Conservation (phyloP, 2,113 vertebrate genomes). For the human region DNA sequence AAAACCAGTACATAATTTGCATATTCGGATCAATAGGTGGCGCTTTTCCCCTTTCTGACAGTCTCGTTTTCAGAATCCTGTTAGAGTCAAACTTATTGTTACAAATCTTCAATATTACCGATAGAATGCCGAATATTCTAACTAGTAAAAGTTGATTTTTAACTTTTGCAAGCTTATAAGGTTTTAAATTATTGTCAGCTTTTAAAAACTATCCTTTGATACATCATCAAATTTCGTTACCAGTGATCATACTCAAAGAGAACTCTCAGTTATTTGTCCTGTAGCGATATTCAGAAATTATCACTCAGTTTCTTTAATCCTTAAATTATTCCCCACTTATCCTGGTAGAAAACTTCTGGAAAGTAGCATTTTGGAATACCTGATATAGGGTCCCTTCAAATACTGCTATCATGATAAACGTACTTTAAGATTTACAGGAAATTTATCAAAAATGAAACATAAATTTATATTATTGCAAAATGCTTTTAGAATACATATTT, state of each 20-base stretch:
- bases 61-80: rapidly evolving
- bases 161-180: neutral
- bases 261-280: neutral
- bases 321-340: neutral
- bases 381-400: neutral
- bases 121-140: neutral
- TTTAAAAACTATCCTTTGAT: neutral
- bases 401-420: neutral
- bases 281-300: neutral
- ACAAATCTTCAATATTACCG: neutral
- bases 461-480: neutral
- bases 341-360: neutral
- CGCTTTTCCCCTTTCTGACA: slow-evolving; percentile 81
- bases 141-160: neutral
- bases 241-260: neutral
- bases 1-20: neutral
- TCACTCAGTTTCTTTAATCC: neutral
- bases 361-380: neutral
- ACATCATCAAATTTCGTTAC: neutral
- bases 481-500: neutral
- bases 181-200: neutral
- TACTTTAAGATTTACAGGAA: neutral
- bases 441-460: neutral
- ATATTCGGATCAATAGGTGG: slow-evolving; percentile 82
- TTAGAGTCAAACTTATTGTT: rapidly evolving